Evolutionary conservation across 2,888 invertebrate species (phyloP).

Genomic region (Monochamus alternatus): DNA sequence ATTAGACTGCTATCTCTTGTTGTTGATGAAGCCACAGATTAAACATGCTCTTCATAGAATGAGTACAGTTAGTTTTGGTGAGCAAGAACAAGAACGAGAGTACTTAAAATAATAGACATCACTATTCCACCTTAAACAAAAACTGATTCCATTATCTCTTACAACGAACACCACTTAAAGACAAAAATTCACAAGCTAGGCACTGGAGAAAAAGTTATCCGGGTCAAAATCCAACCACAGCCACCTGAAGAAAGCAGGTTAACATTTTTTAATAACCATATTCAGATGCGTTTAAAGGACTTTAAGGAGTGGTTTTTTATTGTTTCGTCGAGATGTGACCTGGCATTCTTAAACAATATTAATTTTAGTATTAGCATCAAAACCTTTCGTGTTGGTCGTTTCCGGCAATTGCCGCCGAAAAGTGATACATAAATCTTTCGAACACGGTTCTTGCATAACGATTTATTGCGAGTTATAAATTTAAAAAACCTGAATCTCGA

Average conservation of each 20-base stretch:
- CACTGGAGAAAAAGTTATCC: constrained; percentile 2
- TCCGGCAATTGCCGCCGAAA: constrained; percentile 7
- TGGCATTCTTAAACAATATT: constrained; percentile 4
- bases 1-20: too few species aligned
- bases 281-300: neutral
- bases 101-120: too few species aligned
- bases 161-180: neutral
- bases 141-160: neutral
- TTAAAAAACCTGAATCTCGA: too few species aligned
- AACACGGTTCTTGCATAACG: neutral
- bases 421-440: neutral
- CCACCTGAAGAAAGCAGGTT: constrained; percentile 12
- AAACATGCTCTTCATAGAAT: too few species aligned
- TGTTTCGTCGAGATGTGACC: constrained; percentile 4
- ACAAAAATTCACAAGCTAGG: neutral
- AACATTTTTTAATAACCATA: constrained; percentile 11
- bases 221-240: constrained; percentile 10
- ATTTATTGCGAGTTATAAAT: neutral
- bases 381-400: neutral
- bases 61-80: too few species aligned
- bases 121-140: too few species aligned
- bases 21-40: too few species aligned
- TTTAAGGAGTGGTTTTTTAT: constrained; percentile 4
- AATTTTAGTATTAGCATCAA: constrained; percentile 1
- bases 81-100: too few species aligned